Conservation (phyloP, 2,797 vertebrate species). For the Pangasius krempfi region DNA sequence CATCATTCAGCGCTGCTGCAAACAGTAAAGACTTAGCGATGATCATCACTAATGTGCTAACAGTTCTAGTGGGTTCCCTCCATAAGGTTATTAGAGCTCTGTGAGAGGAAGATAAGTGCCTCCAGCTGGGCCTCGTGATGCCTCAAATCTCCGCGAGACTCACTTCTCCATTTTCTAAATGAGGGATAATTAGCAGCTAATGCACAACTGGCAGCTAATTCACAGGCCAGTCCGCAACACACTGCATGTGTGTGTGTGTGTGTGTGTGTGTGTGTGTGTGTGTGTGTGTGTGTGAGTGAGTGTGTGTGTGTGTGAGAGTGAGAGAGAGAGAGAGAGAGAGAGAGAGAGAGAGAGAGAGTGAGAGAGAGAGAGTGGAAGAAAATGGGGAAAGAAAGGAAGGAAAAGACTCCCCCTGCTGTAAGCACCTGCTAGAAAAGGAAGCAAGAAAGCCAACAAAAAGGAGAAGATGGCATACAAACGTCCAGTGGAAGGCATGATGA, state of each 20-base stretch:
- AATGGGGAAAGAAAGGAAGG: not conserved
- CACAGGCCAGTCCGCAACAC: not conserved
- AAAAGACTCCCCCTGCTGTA: not conserved
- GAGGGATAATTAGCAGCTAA: slow-evolving; percentile 76
- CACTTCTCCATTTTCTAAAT: slow-evolving; percentile 63
- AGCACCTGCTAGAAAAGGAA: slow-evolving; percentile 28
- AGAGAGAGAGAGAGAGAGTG: not conserved
- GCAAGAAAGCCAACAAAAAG: not conserved
- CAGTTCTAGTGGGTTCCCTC: slow-evolving; percentile 3
- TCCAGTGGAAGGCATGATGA: not conserved
- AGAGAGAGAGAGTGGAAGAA: not conserved
- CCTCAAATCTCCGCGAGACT: slow-evolving; percentile 65
- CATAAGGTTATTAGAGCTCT: slow-evolving; percentile 12
- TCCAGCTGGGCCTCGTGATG: slow-evolving; percentile 32
- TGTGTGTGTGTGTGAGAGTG: too few species aligned
- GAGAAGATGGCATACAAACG: not conserved
- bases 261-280: not conserved
- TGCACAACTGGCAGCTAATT: slow-evolving; percentile 64
- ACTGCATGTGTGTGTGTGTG: not conserved
- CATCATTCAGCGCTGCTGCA: not conserved
- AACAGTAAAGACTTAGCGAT: not conserved
- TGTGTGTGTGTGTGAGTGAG: not conserved
- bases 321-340: not conserved
- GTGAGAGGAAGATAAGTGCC: slow-evolving; percentile 26
- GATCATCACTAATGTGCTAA: slow-evolving; percentile 18